Percentiles rank a stretch among this genome's conserved stretches.
Conservation (phyloP, 2,888 invertebrate species). For the Lepidocyrtoides sp. region DNA sequence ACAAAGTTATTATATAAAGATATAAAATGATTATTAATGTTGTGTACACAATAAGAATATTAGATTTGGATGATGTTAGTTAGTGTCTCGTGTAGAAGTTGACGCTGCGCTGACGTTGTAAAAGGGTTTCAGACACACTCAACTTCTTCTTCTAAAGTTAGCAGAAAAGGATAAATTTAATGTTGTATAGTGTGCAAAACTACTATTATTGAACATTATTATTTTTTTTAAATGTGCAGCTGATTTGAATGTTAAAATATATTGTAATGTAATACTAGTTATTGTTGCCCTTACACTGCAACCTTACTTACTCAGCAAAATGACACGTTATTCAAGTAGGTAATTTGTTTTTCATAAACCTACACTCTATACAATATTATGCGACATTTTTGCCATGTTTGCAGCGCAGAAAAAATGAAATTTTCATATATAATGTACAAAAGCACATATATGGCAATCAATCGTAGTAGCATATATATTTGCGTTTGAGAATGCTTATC, state of each 20-base stretch:
- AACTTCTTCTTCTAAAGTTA: slow-evolving; percentile 5
- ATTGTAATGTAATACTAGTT: slow-evolving; percentile 1
- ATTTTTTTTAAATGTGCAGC: neutral
- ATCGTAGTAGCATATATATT: too few relatives aligned
- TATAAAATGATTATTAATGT: neutral
- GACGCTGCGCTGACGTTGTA: slow-evolving; percentile 26
- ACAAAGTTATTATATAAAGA: neutral
- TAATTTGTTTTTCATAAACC: neutral
- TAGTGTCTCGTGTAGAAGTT: neutral
- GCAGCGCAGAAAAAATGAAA: slow-evolving; percentile 10
- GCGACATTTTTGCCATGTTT: neutral
- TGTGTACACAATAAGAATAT: slow-evolving; percentile 36
- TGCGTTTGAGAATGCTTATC: slow-evolving; percentile 59
- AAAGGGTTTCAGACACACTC: slow-evolving; percentile 29
- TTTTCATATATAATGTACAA: slow-evolving; percentile 31
- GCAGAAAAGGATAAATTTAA: slow-evolving; percentile 11
- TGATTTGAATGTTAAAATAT: neutral
- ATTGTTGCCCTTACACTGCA: slow-evolving; percentile 17
- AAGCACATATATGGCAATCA: neutral
- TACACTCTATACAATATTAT: neutral
- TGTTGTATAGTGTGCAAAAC: neutral
- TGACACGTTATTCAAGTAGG: neutral
- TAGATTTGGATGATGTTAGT: slow-evolving; percentile 11
- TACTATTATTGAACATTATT: slow-evolving; percentile 22
- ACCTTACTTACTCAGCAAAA: slow-evolving; percentile 38